Evolutionary conservation across 2,888 invertebrate species (phyloP).

Genomic region (Drosophila pullipes): DNA sequence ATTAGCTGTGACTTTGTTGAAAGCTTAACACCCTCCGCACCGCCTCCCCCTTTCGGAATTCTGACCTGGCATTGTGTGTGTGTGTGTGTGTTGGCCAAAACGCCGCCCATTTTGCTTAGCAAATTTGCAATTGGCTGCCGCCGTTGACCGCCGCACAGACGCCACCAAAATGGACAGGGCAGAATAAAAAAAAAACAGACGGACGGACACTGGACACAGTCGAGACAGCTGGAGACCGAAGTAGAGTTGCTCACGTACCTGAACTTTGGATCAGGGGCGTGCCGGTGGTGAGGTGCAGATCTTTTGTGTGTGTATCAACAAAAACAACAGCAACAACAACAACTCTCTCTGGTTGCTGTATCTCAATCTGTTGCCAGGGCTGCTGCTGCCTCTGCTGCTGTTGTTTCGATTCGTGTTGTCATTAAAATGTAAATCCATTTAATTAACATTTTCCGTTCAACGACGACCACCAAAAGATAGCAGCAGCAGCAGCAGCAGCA

Average conservation of each 20-base stretch:
- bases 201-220: slow-evolving; percentile 15
- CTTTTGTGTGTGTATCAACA: slow-evolving; percentile 15
- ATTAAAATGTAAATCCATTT: slow-evolving; percentile 81
- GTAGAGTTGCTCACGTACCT: slow-evolving; percentile 12
- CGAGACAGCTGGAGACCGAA: slow-evolving; percentile 26
- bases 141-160: slow-evolving; percentile 49
- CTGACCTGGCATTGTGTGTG: slow-evolving; percentile 1
- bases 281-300: not conserved
- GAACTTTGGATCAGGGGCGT: not conserved
- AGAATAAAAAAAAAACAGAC: slow-evolving; percentile 10
- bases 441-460: slow-evolving; percentile 74
- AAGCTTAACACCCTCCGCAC: slow-evolving; percentile 4
- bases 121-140: slow-evolving; percentile 78
- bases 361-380: slow-evolving; percentile 68
- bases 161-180: slow-evolving; percentile 37
- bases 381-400: slow-evolving; percentile 11
- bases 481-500: slow-evolving; percentile 22
- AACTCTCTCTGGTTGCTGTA: slow-evolving; percentile 52
- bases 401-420: slow-evolving; percentile 75
- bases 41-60: not conserved
- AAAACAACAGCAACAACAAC: slow-evolving; percentile 3
- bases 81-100: slow-evolving; percentile 44
- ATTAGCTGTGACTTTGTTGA: slow-evolving; percentile 59
- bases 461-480: slow-evolving; percentile 75
- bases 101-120: slow-evolving; percentile 81